A percentile compares a stretch with the other conserved stretches of the same genome.
Conservation (phyloP, 2,797 vertebrate genomes). For the Phataginus tetradactyla region DNA sequence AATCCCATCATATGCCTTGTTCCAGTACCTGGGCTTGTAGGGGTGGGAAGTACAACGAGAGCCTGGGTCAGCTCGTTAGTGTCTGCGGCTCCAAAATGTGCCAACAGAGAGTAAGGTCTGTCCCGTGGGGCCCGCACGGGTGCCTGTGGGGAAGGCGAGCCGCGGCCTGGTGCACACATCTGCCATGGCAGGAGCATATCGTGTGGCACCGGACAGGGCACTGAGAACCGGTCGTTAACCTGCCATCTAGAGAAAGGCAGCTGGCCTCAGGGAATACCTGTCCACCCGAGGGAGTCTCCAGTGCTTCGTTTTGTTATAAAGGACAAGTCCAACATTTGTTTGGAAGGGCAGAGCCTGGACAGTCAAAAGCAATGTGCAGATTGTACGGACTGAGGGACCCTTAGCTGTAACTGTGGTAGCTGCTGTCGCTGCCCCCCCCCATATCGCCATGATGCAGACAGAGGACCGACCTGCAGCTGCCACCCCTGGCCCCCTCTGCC, state of each 20-base stretch:
- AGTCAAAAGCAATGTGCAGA: background rate
- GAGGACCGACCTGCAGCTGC: background rate
- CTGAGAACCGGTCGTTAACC: background rate
- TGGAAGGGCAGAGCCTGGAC: background rate
- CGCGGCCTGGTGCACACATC: background rate
- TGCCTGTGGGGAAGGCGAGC: background rate
- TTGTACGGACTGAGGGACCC: background rate
- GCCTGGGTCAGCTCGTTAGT: background rate
- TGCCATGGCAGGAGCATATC: background rate
- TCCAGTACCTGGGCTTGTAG: background rate
- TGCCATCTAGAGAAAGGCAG: background rate
- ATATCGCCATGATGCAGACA: background rate
- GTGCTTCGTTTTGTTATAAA: too few species aligned
- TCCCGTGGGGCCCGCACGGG: background rate
- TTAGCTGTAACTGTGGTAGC: background rate
- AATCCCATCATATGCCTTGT: background rate
- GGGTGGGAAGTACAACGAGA: background rate
- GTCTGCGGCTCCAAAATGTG: background rate
- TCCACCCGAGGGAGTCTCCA: background rate
- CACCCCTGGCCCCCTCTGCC: background rate
- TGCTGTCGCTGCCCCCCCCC: background rate
- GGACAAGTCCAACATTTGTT: too few species aligned
- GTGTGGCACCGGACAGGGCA: background rate
- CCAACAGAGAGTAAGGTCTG: background rate
- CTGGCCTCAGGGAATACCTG: background rate